Base-by-base conservation (phyloP, 1,140 invertebrate genomes). In the Zaprionus vittiger region DNA sequence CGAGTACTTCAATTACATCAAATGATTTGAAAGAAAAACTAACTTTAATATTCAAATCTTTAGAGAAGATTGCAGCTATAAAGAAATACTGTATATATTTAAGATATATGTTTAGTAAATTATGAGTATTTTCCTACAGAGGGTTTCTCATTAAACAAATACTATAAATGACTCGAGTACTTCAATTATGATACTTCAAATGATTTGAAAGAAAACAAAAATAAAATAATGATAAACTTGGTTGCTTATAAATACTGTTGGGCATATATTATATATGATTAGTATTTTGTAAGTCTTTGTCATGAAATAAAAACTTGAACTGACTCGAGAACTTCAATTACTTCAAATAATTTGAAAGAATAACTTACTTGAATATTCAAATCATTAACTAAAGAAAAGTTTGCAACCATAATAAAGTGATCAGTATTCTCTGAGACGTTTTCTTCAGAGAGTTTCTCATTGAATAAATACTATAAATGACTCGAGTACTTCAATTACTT, bases 61-160 rank as follows among this genome's bases (percentile, higher is more conserved):
- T 17, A n/a, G 28, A 15, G 17, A 17, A 47, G 1, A 15, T 38
- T 11, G 11, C 5, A n/a, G 15, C 47, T 2, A 47, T 24, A 52
- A 24, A 14, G 5, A 34, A 11, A 34, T 34, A 11, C 31, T 11
- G 31, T 34, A 34, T 34, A 0, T 4, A 34, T 11, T 9, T 7
- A 34, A 11, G 9, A 34, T 34, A 31, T 9, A 34, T 34, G 2
- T 11, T 11, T 34, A 11, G 31, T 34, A 34, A 11, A 11, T 34
- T 2, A 11, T 34, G 2, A 34, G 3, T 34, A 34, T 34, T 11
- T 34, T 34, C 3, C 9, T 34, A 11, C 9, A 34, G 2, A 9
- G 31, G 9, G 22, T 64, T 64, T 60, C 49, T 47, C n/a, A 63
- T 20, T 41, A 14, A 63, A 63, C 34, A 57, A 34, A 26, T n/a